Conservation (phyloP, 2,888 invertebrate genomes). For the Diaphora mendica region DNA sequence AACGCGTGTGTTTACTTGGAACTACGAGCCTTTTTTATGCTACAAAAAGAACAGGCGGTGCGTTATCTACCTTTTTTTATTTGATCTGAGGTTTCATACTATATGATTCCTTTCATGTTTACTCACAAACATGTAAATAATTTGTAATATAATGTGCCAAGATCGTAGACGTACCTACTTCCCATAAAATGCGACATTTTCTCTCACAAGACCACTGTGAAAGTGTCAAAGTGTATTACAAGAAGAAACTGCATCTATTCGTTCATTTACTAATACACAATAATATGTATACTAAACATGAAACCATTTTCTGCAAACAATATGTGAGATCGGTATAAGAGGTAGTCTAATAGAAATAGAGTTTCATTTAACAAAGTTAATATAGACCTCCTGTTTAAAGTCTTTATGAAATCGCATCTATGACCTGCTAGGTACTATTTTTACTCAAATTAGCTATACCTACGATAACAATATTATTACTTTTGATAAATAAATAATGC, state of each 20-base stretch:
- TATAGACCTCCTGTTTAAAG: neutral
- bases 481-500: too few species aligned
- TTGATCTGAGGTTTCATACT: too few species aligned
- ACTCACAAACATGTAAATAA: neutral
- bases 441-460: neutral
- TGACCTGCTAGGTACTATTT: neutral
- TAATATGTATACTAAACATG: too few species aligned
- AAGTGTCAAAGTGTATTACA: constrained; percentile 4
- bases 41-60: too few species aligned
- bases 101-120: too few species aligned
- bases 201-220: neutral
- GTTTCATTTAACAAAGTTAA: too few species aligned
- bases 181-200: neutral
- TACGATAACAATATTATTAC: too few species aligned
- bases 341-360: neutral
- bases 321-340: neutral
- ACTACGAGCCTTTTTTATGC: too few species aligned
- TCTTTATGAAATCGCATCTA: neutral
- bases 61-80: too few species aligned
- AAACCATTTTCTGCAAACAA: neutral
- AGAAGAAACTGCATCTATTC: neutral
- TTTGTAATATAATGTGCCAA: neutral
- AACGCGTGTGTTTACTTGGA: too few species aligned
- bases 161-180: neutral
- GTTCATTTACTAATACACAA: neutral